These are phyloP conservation scores for Danio albolineatus DNA, from an alignment of 2,797 vertebrate genomes.

Conservation along the genomic window DNA sequence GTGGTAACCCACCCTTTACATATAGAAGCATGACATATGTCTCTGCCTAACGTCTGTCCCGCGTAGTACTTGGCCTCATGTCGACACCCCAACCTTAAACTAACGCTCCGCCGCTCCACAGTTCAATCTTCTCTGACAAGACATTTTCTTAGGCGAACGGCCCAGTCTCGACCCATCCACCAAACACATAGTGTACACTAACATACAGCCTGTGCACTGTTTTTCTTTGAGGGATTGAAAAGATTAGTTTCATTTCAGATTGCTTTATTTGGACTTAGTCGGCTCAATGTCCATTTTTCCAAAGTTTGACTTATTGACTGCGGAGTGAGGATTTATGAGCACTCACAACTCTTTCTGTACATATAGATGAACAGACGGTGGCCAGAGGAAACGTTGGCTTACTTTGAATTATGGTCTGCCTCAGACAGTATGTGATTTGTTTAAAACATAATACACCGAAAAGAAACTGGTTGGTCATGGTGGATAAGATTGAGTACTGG, in stretches of 20 bases:
- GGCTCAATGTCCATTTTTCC: conserved; percentile 48
- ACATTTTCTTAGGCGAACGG: conserved; percentile 60
- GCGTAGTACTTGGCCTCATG: conserved; percentile 19
- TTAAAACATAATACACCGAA: conserved; percentile 18
- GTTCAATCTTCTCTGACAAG: conserved; percentile 57
- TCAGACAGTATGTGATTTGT: conserved; percentile 28
- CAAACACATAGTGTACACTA: conserved; percentile 46
- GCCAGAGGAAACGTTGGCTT: conserved; percentile 48
- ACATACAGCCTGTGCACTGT: conserved; percentile 44
- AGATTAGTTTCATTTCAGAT: conserved; percentile 55
- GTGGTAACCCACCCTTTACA: background rate
- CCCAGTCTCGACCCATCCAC: conserved; percentile 53
- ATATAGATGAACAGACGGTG: conserved; percentile 18
- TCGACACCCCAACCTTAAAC: conserved; percentile 31
- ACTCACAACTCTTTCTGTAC: conserved; percentile 30
- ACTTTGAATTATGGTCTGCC: conserved; percentile 31
- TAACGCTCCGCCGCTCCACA: conserved; percentile 38
- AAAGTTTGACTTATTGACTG: conserved; percentile 46
- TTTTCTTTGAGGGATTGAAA: conserved; percentile 54
- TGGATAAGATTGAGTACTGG: conserved; percentile 5
- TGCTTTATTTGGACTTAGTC: conserved; percentile 56
- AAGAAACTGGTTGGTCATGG: background rate
- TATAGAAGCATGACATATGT: conserved; percentile 27
- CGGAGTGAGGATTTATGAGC: conserved; percentile 47
- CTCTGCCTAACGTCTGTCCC: conserved; percentile 30